Evolutionary conservation across 1,140 invertebrate genomes (phyloP), one percentile per base, ranked within the genome.

Genomic region (Amphibalanus amphitrite): DNA sequence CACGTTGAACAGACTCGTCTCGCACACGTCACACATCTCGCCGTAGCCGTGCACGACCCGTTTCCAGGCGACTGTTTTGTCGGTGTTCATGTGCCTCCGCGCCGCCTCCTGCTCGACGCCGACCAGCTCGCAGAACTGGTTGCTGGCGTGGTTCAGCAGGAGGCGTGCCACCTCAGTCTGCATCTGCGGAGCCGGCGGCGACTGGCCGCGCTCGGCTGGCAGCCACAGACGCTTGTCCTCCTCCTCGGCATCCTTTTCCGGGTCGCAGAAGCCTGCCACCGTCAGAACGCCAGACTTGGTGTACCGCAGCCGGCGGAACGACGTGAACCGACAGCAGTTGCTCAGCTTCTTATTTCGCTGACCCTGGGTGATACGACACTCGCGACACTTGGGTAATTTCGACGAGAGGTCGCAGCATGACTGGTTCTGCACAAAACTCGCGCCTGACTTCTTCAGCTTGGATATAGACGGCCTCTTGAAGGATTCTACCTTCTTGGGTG

Each of bases 21-120:
- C 92, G 81, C 95, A 98, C 1, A 97, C 92, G 81, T 98, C 95
- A 80, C 95, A 98, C 86, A 97, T 94, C 82, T 98, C 95, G 26
- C 94, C 82, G 25, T 95, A 92, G 26, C 93, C 93, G 78, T 92
- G 89, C 1, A 97, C 92, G 0, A 93, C 91, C 78, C 93, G 85
- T 79, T 97, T 97, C 94, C 95, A 98, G 15, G 92, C 90, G 77
- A 93, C 86, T 47, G 86, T 88, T 77, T 74, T 29, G 23, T 75
- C 33, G n/a, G 64, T n/a, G n/a, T 25, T 29, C 65, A 74, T 67
- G 71, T 76, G 76, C 38, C 29, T 84, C 33, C 85, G 83, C 59
- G 88, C 84, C 0, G 92, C 92, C 75, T 94, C 90, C 75, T 88
- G 89, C 79, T 97, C 94, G 80, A 95, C 91, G 77, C 90, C 86